Evolutionary conservation across 2,888 invertebrate species (phyloP), one percentile per base, ranked within the genome.

Genomic region (Megaustenia siamemsis): DNA sequence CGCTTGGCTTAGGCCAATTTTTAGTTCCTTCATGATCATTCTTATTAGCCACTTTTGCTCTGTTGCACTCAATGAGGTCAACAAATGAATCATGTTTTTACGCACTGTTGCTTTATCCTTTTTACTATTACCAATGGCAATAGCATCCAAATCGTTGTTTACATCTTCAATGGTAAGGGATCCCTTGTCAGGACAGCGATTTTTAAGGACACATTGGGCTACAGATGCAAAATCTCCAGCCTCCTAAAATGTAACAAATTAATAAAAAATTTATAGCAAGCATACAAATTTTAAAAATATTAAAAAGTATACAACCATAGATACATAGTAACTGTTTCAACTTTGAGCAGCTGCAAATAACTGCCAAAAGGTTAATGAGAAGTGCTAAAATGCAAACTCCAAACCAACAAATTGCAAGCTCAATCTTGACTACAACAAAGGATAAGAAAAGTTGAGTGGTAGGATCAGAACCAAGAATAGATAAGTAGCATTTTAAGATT

Each of bases 11-110:
- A 98, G 94, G 0, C 97, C 98, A 84, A 93, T 94, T 92, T 96
- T 96, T 93, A 98, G 94, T 49, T 87, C 87, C 78, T 98, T 98
- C 24, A 99, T 94, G 76, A 99, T 95, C 81, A 98, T 96, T 82
- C 98, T 95, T 10, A 98, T 96, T 35, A 98, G 95, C 98, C 98
- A 99, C 94, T 97, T 98, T 88, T 97, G 96, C 93, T 98, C 97
- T 24, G 95, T 92, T 0, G 97, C 96, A 12, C 96, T 96, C 89
- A 96, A 95, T 87, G 95, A 95, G 87, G 95, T 95, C 49, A 97
- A 94, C 75, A 97, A 95, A 77, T 95, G 94, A 83, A 95, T 95
- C 85, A 98, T 95, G 84, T 96, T 95, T 45, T 96, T 95, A 66
- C 95, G 95, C 8, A 94, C 94, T 86, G 93, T 92, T 87, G 94